Evolutionary conservation across 2,888 invertebrate genomes (phyloP).

Genomic region (Strigamia crassipes): DNA sequence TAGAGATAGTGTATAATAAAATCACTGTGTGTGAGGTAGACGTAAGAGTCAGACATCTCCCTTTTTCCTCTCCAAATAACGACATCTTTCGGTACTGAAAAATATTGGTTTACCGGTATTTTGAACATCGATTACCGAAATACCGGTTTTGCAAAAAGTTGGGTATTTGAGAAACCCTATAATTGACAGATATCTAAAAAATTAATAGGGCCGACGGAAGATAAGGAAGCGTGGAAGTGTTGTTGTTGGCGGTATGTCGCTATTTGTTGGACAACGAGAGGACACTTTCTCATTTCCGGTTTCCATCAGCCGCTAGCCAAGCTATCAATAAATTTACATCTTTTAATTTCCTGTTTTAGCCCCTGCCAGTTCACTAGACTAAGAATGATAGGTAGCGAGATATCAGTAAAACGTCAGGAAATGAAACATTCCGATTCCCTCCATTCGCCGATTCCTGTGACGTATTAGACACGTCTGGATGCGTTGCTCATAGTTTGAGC

Average conservation of each 20-base stretch:
- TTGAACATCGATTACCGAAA: too few species aligned
- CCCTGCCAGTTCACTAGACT: slow-evolving; percentile 28
- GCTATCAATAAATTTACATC: slow-evolving; percentile 50
- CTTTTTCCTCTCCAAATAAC: too few species aligned
- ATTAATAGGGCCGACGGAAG: background rate
- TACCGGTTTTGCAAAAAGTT: too few species aligned
- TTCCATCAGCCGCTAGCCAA: slow-evolving; percentile 6
- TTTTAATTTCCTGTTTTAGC: slow-evolving; percentile 50
- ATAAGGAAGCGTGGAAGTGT: background rate
- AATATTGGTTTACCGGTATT: too few species aligned
- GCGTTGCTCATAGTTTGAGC: slow-evolving; percentile 35
- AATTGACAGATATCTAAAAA: background rate
- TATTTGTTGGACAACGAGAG: slow-evolving; percentile 32
- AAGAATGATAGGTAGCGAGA: slow-evolving; percentile 28
- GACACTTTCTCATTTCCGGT: slow-evolving; percentile 39
- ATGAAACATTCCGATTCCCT: slow-evolving; percentile 35
- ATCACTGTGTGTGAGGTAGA: too few species aligned
- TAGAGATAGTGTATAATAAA: too few species aligned
- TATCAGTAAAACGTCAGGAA: slow-evolving; percentile 35
- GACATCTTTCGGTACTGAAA: too few species aligned
- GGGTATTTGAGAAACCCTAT: too few species aligned
- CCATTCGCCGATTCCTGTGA: slow-evolving; percentile 29
- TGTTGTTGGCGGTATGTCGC: background rate
- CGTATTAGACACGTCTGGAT: slow-evolving; percentile 40
- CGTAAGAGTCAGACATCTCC: too few species aligned